Evolutionary conservation across 1,140 invertebrate genomes (phyloP).

Genomic region (Hyles euphorbiae): DNA sequence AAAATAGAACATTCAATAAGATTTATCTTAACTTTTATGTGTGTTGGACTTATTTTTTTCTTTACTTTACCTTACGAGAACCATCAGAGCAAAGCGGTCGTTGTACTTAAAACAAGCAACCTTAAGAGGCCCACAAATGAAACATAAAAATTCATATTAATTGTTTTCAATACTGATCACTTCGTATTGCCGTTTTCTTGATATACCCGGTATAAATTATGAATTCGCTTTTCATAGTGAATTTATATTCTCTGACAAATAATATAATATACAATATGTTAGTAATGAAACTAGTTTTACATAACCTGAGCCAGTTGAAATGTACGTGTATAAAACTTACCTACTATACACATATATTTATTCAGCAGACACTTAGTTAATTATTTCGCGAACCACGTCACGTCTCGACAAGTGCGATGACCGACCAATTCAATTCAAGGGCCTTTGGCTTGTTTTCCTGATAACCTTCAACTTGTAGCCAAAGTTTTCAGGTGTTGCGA

Average conservation of each 20-base stretch:
- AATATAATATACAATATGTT: not conserved
- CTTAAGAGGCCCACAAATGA: not conserved
- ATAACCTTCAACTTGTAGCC: slow-evolving; percentile 26
- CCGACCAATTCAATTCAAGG: slow-evolving; percentile 37
- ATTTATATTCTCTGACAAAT: not conserved
- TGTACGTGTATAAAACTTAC: not conserved
- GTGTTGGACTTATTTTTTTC: not conserved
- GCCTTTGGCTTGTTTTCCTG: slow-evolving; percentile 31
- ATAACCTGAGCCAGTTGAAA: no score
- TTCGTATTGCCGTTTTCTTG: no score
- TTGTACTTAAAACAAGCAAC: not conserved
- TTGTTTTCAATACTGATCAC: no score
- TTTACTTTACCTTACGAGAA: not conserved
- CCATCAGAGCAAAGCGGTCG: slow-evolving; percentile 3
- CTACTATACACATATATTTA: not conserved
- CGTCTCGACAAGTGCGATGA: slow-evolving; percentile 28
- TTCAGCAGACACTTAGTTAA: slow-evolving; percentile 13
- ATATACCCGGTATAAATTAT: no score
- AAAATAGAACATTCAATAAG: no score
- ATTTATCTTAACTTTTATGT: no score
- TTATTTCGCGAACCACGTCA: slow-evolving; percentile 27
- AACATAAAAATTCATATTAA: no score
- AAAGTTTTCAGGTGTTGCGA: not conserved
- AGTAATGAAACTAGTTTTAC: not conserved
- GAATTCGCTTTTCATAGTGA: no score